Evolutionary conservation across 2,797 vertebrate genomes (phyloP).

Genomic region (Diceros bicornis): DNA sequence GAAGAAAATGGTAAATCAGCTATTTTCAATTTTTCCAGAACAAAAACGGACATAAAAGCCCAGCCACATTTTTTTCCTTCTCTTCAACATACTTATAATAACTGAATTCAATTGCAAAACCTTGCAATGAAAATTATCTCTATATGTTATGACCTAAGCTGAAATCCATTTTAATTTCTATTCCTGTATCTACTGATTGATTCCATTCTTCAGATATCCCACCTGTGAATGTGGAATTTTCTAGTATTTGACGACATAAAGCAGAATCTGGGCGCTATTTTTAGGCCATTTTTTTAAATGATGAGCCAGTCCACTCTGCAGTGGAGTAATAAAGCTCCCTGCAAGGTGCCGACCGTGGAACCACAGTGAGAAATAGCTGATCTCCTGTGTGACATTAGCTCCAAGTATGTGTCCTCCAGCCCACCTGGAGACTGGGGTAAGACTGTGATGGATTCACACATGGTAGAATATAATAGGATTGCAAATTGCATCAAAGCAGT

Average conservation of each 20-base stretch:
- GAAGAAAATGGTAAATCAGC: slow-evolving; percentile 67
- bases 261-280: slow-evolving; percentile 73
- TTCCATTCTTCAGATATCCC: slow-evolving; percentile 63
- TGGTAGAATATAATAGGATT: slow-evolving; percentile 47
- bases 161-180: slow-evolving; percentile 80
- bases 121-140: slow-evolving; percentile 34
- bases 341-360: slow-evolving; percentile 77
- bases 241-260: slow-evolving; percentile 77
- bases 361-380: slow-evolving; percentile 85
- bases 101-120: slow-evolving; percentile 58
- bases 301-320: slow-evolving; percentile 76
- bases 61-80: slow-evolving; percentile 55
- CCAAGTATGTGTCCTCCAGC: slow-evolving; percentile 82
- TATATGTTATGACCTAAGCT: slow-evolving; percentile 43
- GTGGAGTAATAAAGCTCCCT: slow-evolving; percentile 78
- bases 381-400: slow-evolving; percentile 84
- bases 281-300: slow-evolving; percentile 71
- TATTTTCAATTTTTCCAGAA: slow-evolving; percentile 70
- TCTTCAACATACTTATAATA: slow-evolving; percentile 60
- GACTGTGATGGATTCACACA: slow-evolving; percentile 73
- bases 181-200: slow-evolving; percentile 71
- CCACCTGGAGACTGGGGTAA: slow-evolving; percentile 85
- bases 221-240: slow-evolving; percentile 80
- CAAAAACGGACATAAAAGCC: slow-evolving; percentile 60
- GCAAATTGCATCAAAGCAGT: slow-evolving; percentile 58